Conservation (phyloP, 2,797 vertebrate species). For the Chelon auratus region DNA sequence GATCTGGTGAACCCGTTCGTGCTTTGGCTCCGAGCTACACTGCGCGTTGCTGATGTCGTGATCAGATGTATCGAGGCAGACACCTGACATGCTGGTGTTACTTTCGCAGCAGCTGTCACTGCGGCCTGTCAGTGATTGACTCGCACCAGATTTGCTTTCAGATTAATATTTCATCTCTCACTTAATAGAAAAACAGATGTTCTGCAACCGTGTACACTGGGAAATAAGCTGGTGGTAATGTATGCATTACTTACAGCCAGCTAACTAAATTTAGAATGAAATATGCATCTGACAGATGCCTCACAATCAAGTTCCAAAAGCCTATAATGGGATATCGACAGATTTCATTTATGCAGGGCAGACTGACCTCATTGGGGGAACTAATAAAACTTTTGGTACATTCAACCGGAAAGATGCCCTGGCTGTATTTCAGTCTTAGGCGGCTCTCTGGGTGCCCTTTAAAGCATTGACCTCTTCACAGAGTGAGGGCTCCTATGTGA, state of each 20-base stretch:
- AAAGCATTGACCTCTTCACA: constrained; percentile 79
- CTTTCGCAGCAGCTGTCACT: constrained; percentile 76
- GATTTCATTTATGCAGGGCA: constrained; percentile 77
- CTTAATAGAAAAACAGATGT: constrained; percentile 83
- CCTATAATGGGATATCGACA: constrained; percentile 82
- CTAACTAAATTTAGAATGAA: constrained; percentile 82
- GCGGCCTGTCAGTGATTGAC: constrained; percentile 71
- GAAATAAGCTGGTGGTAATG: constrained; percentile 73
- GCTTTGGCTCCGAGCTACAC: constrained; percentile 61
- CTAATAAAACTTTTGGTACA: constrained; percentile 82
- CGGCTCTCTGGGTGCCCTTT: constrained; percentile 79
- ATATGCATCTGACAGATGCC: constrained; percentile 80
- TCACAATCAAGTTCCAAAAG: constrained; percentile 76
- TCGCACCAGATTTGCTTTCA: constrained; percentile 67
- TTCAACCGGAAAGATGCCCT: constrained; percentile 77
- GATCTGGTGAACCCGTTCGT: constrained; percentile 58
- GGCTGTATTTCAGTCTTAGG: constrained; percentile 76
- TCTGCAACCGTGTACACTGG: constrained; percentile 70
- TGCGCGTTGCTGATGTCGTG: constrained; percentile 59
- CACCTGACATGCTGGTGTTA: constrained; percentile 73
- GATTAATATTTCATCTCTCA: constrained; percentile 80
- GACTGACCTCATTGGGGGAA: constrained; percentile 76
- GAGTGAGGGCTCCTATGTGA: constrained; percentile 78
- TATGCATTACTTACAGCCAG: constrained; percentile 76
- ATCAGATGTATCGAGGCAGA: constrained; percentile 73